Conservation (phyloP, 2,113 vertebrate species). For the Neodontobutis hainanensis region DNA sequence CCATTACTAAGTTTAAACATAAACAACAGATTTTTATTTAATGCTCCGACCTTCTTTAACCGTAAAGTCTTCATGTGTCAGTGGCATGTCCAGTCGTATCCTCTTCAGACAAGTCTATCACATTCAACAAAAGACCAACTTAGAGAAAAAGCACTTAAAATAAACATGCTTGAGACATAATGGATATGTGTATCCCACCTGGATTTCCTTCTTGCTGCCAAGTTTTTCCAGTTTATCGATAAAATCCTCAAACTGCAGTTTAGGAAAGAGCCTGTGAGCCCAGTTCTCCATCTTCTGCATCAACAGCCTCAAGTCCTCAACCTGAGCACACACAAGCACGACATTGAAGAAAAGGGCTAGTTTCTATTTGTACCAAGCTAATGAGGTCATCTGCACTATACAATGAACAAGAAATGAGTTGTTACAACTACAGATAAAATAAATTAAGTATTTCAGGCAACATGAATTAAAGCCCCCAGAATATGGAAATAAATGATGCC, state of each 20-base stretch:
- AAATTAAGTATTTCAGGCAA: too few species aligned
- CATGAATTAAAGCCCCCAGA: too few species aligned
- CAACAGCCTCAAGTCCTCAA: slow-evolving; percentile 86
- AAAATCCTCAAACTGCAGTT: slow-evolving; percentile 94
- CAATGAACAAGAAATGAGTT: too few species aligned
- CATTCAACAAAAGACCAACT: background rate
- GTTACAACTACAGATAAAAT: too few species aligned
- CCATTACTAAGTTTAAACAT: too few species aligned
- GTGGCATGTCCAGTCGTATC: slow-evolving; percentile 93
- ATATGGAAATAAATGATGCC: too few species aligned
- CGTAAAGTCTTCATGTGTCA: slow-evolving; percentile 87
- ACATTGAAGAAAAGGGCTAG: too few species aligned
- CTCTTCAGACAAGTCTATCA: slow-evolving; percentile 92
- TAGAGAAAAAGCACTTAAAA: background rate
- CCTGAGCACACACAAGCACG: slow-evolving; percentile 66
- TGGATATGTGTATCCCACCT: slow-evolving; percentile 76
- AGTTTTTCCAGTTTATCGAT: slow-evolving; percentile 87
- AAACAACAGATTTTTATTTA: background rate
- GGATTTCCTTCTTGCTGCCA: slow-evolving; percentile 93
- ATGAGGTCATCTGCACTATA: too few species aligned
- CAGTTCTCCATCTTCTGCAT: slow-evolving; percentile 96
- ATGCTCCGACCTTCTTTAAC: slow-evolving; percentile 74
- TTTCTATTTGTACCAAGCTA: too few species aligned
- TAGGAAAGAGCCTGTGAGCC: slow-evolving; percentile 93
- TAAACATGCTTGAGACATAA: background rate